Evolutionary conservation across 2,888 invertebrate genomes (phyloP).

Genomic region (Limnephilus lunatus): DNA sequence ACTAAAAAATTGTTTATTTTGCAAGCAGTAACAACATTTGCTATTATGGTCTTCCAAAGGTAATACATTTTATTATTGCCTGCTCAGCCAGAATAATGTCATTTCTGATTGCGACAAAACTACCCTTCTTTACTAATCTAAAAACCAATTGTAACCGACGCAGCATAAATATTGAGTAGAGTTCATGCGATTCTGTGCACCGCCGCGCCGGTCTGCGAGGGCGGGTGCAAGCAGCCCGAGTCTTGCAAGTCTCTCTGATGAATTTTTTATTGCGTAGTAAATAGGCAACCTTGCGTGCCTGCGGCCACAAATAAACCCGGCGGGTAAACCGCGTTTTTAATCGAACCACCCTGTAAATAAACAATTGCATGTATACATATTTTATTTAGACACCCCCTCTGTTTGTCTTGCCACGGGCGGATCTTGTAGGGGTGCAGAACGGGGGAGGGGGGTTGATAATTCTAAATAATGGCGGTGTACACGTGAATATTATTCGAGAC

Average conservation of each 20-base stretch:
- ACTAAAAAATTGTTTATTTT: too few relatives aligned
- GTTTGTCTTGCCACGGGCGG: constrained; percentile 56
- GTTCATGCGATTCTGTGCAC: background rate
- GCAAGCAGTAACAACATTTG: background rate
- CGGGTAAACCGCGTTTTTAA: constrained; percentile 63
- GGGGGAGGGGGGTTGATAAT: constrained; percentile 34
- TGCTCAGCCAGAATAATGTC: background rate
- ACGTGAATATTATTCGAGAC: constrained; percentile 13
- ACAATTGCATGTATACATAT: constrained; percentile 64
- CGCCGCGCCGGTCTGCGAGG: background rate
- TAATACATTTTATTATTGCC: background rate
- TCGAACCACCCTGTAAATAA: constrained; percentile 66
- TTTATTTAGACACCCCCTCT: constrained; percentile 61
- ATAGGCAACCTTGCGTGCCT: constrained; percentile 56
- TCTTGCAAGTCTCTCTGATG: constrained; percentile 47
- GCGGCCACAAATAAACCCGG: constrained; percentile 43
- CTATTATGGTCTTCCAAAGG: background rate
- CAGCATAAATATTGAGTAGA: constrained; percentile 17
- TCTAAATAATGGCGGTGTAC: constrained; percentile 23
- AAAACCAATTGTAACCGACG: constrained; percentile 13
- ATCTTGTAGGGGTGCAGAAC: constrained; percentile 35
- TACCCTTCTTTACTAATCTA: constrained; percentile 11
- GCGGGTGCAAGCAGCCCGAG: background rate
- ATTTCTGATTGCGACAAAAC: background rate
- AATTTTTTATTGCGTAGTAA: constrained; percentile 59